Evolutionary conservation across 1,140 invertebrate genomes (phyloP), one percentile per base, ranked within the genome.

Genomic region (Lordiphosa collinella): DNA sequence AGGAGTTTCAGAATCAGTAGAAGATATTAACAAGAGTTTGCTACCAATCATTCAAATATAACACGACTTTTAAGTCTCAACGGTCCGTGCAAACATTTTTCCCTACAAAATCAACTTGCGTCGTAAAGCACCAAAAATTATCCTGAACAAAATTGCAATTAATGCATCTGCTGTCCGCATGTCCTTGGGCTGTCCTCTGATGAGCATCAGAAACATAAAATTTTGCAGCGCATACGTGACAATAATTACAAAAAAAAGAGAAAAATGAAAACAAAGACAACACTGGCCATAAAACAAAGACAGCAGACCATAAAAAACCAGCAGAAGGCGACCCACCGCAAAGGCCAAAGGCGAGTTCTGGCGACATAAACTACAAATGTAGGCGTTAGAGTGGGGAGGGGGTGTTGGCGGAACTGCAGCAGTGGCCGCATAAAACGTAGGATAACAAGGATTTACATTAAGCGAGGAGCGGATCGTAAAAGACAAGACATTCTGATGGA

Each of bases 391-490:
- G 10, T 16, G 12, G 46, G 14, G 18, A 11, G 18, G 8, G 16
- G 35, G 9, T 11, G 10, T 6, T 10, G 10, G 12, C 29, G 4
- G 6, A 38, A n/a, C 29, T 35, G 51, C 4, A 40, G 46, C 13
- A 35, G 36, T 57, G 44, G 46, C 16, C 41, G n/a, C 36, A 44
- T 50, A 50, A 58, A 58, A 58, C 32, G 47, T 43, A 50, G 55
- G 55, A 58, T 58, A 50, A 50, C 55, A 43, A 34, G 46, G 38
- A 58, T 58, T 58, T 50, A 35, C 55, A 58, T 58, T 58, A 58
- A 55, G 35, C 34, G 13, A 9, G 35, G 34, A 29, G 11, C 25
- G 38, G 14, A 10, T 34, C 14, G 32, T 49, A 49, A 53, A 53
- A 41, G 38, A 11, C 38, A 32, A 22, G 50, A 16, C 50, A 32